Base-by-base conservation (phyloP, 2,797 vertebrate species). In the Ataeniobius toweri region DNA sequence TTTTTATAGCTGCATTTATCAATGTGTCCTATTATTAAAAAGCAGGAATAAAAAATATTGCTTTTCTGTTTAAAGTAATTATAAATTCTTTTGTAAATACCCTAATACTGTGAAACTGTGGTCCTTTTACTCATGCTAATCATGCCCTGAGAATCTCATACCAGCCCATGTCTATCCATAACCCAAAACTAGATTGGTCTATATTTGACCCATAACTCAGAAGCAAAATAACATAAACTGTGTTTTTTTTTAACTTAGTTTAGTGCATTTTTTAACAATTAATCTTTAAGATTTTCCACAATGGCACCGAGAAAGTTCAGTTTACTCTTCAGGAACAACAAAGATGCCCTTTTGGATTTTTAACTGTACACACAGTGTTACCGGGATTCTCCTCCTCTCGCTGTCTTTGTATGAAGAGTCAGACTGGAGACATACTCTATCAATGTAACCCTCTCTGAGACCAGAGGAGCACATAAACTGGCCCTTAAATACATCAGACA, bases 401-500 rank as follows among this genome's bases (percentile, higher is more conserved):
- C 73, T 55, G 6, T 18, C 16, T 77, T 73, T 71, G 31, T 83
- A 44, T 71, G 48, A 53, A 55, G 48, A 88, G 80, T 56, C 56
- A 50, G 94, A 93, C 94, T 91, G 93, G 71, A 82, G 79, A 86
- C 84, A 83, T 91, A 94, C 93, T 92, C 89, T 87, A 94, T 96
- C 93, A 93, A 89, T 85, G 91, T 90, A 94, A 91, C 83, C 90
- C 91, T 92, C 86, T 94, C 82, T 80, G 92, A 93, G 91, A 93
- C 91, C 92, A 90, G 80, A 90, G 94, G 91, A 90, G 94, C 90
- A 94, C 90, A 92, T 93, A 95, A 92, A 96, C 88, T 89, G 88
- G 89, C 93, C 91, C 88, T 94, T 85, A 93, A 94, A 95, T 86
- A 85, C 92, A 94, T 93, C 86, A 73, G 93, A 83, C 89, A 90